These are phyloP conservation scores for Ennomos erosarius DNA, from an alignment of 2,888 invertebrate species.

Conservation along the genomic window DNA sequence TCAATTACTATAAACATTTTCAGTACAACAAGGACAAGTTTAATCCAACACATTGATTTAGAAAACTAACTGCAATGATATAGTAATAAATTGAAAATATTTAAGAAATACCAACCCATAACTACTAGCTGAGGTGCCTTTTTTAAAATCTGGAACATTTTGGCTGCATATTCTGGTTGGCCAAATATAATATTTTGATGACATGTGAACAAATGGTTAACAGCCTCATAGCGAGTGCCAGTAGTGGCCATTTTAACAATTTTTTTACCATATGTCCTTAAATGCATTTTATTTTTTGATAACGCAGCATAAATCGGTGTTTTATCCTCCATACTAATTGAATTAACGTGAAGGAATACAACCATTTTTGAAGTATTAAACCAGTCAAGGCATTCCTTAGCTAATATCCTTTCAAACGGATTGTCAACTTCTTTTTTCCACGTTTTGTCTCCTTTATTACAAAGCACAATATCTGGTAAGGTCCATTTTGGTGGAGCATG, in stretches of 20 bases:
- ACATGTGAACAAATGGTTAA: conserved; percentile 87
- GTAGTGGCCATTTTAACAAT: conserved; percentile 88
- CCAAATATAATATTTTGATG: conserved; percentile 89
- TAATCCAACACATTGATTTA: too few species aligned
- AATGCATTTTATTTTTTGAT: conserved; percentile 88
- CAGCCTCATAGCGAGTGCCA: conserved; percentile 88
- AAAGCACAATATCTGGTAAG: conserved; percentile 79
- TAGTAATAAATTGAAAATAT: conserved; percentile 6
- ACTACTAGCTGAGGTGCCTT: conserved; percentile 90
- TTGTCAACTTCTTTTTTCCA: conserved; percentile 79
- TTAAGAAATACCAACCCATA: conserved; percentile 81
- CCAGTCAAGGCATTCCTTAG: conserved; percentile 89
- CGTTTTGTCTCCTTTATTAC: conserved; percentile 67
- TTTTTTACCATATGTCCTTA: conserved; percentile 87
- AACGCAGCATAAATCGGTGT: conserved; percentile 87
- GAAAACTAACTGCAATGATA: background rate
- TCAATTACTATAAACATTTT: too few species aligned
- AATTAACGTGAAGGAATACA: conserved; percentile 89
- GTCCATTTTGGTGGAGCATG: conserved; percentile 77
- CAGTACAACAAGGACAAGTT: too few species aligned
- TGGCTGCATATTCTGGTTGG: conserved; percentile 85
- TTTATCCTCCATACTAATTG: conserved; percentile 87
- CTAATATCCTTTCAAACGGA: conserved; percentile 90
- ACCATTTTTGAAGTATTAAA: conserved; percentile 90
- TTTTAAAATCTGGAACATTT: conserved; percentile 87